These are phyloP conservation scores for Nysson spinosus DNA, from an alignment of 2,888 invertebrate species.

Conservation along the genomic window DNA sequence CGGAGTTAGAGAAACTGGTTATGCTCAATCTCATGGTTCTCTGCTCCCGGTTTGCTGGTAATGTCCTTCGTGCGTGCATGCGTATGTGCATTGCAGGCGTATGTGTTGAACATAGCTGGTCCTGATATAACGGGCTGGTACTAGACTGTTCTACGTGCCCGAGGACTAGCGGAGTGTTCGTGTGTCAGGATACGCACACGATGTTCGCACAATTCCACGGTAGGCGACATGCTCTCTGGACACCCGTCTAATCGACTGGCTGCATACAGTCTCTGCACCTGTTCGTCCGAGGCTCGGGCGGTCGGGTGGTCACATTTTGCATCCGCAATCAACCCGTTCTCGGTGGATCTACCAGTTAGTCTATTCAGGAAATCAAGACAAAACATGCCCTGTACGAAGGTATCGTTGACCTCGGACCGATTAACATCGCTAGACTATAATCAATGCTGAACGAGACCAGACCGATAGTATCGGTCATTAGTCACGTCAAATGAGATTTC, in stretches of 20 bases:
- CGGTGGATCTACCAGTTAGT: slow-evolving; percentile 36
- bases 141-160: slow-evolving; percentile 25
- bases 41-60: slow-evolving; percentile 41
- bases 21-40: slow-evolving; percentile 47
- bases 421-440: background rate
- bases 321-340: slow-evolving; percentile 36
- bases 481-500: too few species aligned
- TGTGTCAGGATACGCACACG: slow-evolving; percentile 41
- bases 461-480: background rate
- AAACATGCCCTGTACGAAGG: slow-evolving; percentile 27
- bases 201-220: slow-evolving; percentile 46
- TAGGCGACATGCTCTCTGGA: slow-evolving; percentile 52
- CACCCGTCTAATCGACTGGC: slow-evolving; percentile 56
- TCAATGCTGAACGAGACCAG: background rate
- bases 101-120: slow-evolving; percentile 8
- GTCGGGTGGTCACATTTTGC: slow-evolving; percentile 48
- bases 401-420: slow-evolving; percentile 23
- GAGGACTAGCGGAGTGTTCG: slow-evolving; percentile 14
- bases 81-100: background rate
- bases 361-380: slow-evolving; percentile 39
- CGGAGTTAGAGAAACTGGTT: slow-evolving; percentile 54
- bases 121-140: slow-evolving; percentile 8
- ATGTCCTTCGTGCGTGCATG: slow-evolving; percentile 22
- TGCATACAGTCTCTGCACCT: slow-evolving; percentile 52
- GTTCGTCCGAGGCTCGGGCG: slow-evolving; percentile 44